These are phyloP conservation scores for Drosophila saltans DNA, from an alignment of 1,140 invertebrate genomes.

Conservation along the genomic window DNA sequence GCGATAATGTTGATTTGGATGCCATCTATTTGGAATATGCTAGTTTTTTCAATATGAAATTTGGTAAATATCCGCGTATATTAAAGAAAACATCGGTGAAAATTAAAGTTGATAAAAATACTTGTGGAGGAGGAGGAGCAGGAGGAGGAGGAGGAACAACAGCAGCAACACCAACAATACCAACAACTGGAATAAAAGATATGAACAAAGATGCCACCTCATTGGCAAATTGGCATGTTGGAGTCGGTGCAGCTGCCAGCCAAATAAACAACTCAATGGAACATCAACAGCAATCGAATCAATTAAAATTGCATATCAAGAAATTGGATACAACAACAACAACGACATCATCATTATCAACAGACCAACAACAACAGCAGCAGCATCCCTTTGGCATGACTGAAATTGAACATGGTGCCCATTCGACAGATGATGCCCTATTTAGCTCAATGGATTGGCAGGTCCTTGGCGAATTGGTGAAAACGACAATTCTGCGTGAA, in stretches of 20 bases:
- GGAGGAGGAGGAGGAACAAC: not conserved
- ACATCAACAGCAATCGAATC: conserved; percentile 8
- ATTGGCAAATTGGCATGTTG: conserved; percentile 54
- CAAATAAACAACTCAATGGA: conserved; percentile 25
- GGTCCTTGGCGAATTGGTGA: conserved; percentile 64
- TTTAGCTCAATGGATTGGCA: conserved; percentile 72
- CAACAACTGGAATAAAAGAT: not conserved
- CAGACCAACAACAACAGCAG: not conserved
- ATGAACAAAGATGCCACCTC: not conserved
- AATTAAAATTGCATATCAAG: conserved; percentile 49
- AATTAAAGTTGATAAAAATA: conserved; percentile 62
- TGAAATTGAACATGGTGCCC: conserved; percentile 65
- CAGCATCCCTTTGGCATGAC: conserved; percentile 27
- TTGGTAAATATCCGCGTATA: conserved; percentile 93
- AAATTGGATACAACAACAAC: conserved; percentile 55
- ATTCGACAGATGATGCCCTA: conserved; percentile 55
- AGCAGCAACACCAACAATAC: not conserved
- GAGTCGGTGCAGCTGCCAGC: conserved; percentile 52
- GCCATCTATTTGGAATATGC: conserved; percentile 94
- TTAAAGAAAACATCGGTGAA: conserved; percentile 85
- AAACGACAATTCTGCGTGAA: conserved; percentile 64
- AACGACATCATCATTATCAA: not conserved
- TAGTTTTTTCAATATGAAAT: conserved; percentile 93
- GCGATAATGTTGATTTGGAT: conserved; percentile 95
- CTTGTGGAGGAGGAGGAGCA: not conserved